A percentile compares a stretch with the other conserved stretches of the same genome.
These are phyloP conservation scores for Esox masquinongy DNA, from an alignment of 2,797 vertebrate species.

Conservation along the genomic window DNA sequence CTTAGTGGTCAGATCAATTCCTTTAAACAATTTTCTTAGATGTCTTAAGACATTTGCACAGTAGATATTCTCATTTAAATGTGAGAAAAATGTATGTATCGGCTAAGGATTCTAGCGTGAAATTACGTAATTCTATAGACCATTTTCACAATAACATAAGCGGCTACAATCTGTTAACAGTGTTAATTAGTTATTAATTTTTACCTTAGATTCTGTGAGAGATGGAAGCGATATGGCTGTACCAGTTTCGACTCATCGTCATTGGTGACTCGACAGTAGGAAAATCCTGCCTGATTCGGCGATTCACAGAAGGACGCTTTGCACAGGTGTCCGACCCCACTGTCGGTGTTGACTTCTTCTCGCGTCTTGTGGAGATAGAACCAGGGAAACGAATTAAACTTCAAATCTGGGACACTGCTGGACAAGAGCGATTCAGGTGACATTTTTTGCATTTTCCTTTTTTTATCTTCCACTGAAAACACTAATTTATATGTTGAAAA, in stretches of 20 bases:
- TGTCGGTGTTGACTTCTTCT: conserved; percentile 96
- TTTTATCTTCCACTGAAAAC: not conserved
- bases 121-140: not conserved
- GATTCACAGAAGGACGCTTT: conserved; percentile 94
- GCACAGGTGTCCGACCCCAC: conserved; percentile 94
- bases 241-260: conserved; percentile 94
- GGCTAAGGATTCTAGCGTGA: not conserved
- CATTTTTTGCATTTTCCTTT: not conserved
- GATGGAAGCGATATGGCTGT: conserved; percentile 98
- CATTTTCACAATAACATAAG: not conserved
- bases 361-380: conserved; percentile 93
- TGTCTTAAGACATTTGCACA: no score
- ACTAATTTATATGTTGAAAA: not conserved
- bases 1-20: no score
- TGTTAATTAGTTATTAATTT: not conserved
- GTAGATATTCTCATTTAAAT: no score
- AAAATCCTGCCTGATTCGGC: conserved; percentile 92
- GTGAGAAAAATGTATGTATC: no score
- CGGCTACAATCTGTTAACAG: not conserved
- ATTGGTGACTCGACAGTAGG: conserved; percentile 95
- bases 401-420: conserved; percentile 92
- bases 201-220: not conserved
- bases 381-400: conserved; percentile 93
- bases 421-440: conserved; percentile 80
- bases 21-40: no score